A percentile compares a stretch with the other conserved stretches of the same genome.
Evolutionary conservation across 2,797 vertebrate species (phyloP).

Genomic region (Ptychadena robeensis): DNA sequence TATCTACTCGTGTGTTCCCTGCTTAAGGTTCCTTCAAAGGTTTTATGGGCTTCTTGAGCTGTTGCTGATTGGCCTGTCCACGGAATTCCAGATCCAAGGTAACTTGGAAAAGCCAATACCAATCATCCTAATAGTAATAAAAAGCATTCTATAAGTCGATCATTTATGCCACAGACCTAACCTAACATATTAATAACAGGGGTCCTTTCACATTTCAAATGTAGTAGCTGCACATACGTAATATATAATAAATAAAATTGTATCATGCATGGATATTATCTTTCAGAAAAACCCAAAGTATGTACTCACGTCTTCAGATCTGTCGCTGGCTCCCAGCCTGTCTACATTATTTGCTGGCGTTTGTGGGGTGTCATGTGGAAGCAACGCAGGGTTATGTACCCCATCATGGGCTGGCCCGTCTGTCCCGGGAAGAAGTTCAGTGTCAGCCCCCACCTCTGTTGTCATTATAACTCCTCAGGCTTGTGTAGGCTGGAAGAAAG

Average conservation of each 20-base stretch:
- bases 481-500: conserved; percentile 29
- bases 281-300: neutral
- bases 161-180: too few species aligned
- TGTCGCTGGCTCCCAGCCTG: conserved; percentile 30
- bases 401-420: conserved; percentile 52
- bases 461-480: conserved; percentile 54
- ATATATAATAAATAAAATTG: neutral
- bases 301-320: conserved; percentile 42
- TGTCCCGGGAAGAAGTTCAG: conserved; percentile 41
- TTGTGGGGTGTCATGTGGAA: conserved; percentile 34
- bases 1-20: too few species aligned
- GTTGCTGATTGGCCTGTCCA: too few species aligned
- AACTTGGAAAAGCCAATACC: too few species aligned
- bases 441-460: conserved; percentile 53
- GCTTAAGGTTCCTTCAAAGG: too few species aligned
- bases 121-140: too few species aligned
- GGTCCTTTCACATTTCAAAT: neutral
- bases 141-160: too few species aligned
- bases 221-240: neutral
- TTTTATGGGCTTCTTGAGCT: too few species aligned
- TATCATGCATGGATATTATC: neutral
- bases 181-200: too few species aligned
- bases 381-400: conserved; percentile 40
- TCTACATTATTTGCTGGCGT: conserved; percentile 52
- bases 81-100: too few species aligned